These are phyloP conservation scores for Falco novaeseelandiae DNA, from an alignment of 2,797 vertebrate species.

Conservation along the genomic window DNA sequence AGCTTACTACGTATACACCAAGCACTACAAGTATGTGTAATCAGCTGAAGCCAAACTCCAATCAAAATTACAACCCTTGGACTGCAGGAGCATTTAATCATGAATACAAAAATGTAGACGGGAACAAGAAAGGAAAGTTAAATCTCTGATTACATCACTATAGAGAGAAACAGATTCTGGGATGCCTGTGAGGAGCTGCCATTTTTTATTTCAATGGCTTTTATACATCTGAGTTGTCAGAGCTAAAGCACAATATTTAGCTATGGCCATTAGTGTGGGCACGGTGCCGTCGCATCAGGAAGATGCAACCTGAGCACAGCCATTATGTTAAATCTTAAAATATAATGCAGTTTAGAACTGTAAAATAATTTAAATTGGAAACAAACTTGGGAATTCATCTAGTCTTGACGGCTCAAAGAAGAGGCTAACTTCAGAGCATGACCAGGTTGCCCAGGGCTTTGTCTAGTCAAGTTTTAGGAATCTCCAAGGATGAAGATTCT, in stretches of 20 bases:
- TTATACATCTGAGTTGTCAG: neutral
- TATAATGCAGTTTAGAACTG: neutral
- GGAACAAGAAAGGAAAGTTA: neutral
- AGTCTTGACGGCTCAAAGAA: neutral
- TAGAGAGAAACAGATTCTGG: neutral
- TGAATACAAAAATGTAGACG: neutral
- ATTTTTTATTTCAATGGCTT: neutral
- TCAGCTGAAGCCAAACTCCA: neutral
- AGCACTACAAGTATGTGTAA: neutral
- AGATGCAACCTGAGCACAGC: neutral
- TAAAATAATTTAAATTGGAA: neutral
- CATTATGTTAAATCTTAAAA: neutral
- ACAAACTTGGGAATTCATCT: neutral
- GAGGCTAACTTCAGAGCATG: neutral
- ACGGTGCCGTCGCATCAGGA: accelerated
- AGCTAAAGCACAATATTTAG: neutral
- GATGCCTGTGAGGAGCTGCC: accelerated
- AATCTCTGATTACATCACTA: neutral
- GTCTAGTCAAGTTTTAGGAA: neutral
- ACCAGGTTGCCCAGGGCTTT: neutral
- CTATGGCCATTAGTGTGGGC: neutral
- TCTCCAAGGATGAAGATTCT: neutral
- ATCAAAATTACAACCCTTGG: neutral
- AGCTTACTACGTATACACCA: neutral
- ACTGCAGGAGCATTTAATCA: neutral